phyloP scores from a whole-genome alignment of 2,113 vertebrate species.

The Leptodactylus fuscus region DNA sequence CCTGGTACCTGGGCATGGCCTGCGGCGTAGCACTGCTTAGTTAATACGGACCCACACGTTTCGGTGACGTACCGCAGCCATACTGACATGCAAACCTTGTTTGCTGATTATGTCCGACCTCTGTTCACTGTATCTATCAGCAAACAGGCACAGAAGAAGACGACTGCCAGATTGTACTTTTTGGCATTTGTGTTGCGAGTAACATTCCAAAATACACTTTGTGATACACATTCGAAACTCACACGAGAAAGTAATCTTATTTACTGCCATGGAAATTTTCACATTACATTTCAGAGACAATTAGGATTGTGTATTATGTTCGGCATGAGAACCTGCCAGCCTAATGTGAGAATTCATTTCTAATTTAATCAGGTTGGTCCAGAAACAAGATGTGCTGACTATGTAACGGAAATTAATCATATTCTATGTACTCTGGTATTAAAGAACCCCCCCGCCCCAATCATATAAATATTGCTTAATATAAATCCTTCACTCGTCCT shows the following conservation, averaged over 20 bases:
- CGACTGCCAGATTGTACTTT: background rate
- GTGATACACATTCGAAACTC: conserved; percentile 8
- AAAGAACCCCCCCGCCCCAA: background rate
- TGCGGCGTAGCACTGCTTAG: conserved; percentile 8
- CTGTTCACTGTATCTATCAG: conserved; percentile 6
- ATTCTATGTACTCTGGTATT: background rate
- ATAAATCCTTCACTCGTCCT: background rate
- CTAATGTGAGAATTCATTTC: background rate
- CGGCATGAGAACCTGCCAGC: background rate
- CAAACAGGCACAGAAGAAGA: background rate
- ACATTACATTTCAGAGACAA: conserved; percentile 25
- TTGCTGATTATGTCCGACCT: background rate
- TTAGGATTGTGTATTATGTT: conserved; percentile 14
- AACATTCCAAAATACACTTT: conserved; percentile 16
- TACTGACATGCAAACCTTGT: background rate
- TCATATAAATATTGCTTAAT: background rate
- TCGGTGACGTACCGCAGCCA: background rate
- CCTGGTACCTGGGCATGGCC: conserved; percentile 23
- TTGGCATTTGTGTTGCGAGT: conserved; percentile 14
- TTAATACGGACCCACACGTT: conserved; percentile 20
- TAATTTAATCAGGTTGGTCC: conserved; percentile 18
- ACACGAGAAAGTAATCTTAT: conserved; percentile 45
- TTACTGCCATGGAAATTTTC: conserved; percentile 31
- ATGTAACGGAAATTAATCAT: background rate
- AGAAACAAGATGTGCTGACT: conserved; percentile 23